Percentiles rank a stretch among this genome's conserved stretches.
phyloP scores from a whole-genome alignment of 2,797 vertebrate genomes.

The Eupleurogrammus muticus region DNA sequence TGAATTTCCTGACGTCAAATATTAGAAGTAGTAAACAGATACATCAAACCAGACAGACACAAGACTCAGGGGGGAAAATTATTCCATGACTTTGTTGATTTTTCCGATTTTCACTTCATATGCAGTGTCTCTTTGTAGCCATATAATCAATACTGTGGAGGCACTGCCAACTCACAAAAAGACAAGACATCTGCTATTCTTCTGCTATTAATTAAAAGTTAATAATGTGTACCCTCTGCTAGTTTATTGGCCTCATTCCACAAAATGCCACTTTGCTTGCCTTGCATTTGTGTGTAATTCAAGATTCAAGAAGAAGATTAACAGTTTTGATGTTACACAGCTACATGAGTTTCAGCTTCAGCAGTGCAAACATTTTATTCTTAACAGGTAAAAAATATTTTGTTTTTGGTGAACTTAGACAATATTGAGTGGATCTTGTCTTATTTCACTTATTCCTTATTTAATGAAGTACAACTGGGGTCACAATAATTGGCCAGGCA shows the following conservation, averaged over 20 bases:
- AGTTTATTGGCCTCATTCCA: constrained; percentile 14
- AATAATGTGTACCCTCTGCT: constrained; percentile 42
- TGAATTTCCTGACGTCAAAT: background rate
- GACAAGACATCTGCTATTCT: background rate
- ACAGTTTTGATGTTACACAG: no score
- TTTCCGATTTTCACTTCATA: no score
- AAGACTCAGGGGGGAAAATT: background rate
- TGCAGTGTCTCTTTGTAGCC: background rate
- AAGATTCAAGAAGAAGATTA: no score
- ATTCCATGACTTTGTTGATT: no score
- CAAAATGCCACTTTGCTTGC: background rate
- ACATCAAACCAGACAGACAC: background rate
- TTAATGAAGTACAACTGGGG: background rate
- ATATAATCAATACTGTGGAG: background rate
- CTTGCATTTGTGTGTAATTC: background rate
- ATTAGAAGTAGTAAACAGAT: background rate
- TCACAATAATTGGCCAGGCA: no score
- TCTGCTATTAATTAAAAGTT: constrained; percentile 6
- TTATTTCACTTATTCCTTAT: no score
- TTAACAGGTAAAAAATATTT: no score
- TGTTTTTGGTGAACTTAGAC: no score
- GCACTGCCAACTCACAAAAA: background rate
- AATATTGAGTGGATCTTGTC: no score
- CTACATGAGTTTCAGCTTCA: no score
- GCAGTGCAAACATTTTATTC: no score